Conservation (phyloP, 2,797 vertebrate species). For the Emys orbicularis region DNA sequence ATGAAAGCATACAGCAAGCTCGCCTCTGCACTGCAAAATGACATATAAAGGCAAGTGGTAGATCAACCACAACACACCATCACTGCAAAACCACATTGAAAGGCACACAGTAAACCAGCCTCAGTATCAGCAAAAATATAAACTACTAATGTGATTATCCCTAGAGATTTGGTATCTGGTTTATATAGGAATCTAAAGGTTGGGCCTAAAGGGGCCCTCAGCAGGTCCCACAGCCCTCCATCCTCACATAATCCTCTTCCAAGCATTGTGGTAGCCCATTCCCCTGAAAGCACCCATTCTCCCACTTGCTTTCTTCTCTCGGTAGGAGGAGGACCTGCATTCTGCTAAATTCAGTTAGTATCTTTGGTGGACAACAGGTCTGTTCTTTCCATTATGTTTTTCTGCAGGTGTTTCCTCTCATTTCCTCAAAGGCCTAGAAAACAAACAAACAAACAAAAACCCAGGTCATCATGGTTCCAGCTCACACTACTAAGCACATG, state of each 20-base stretch:
- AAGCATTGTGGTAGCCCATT: background rate
- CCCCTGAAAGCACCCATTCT: background rate
- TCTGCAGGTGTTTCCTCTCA: background rate
- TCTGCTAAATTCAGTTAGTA: background rate
- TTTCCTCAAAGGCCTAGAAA: conserved; percentile 4
- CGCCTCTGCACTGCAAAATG: background rate
- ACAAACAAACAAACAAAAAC: background rate
- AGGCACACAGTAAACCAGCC: conserved; percentile 30
- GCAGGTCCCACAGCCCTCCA: background rate
- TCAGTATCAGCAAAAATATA: conserved; percentile 44
- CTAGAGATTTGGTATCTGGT: conserved; percentile 26
- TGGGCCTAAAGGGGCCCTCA: background rate
- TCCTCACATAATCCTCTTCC: background rate
- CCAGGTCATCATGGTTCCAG: conserved; percentile 30
- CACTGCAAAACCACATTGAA: conserved; percentile 34
- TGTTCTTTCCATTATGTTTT: background rate
- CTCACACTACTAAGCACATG: background rate
- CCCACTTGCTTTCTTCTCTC: background rate
- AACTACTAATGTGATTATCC: conserved; percentile 61
- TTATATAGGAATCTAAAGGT: conserved; percentile 25
- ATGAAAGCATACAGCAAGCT: conserved; percentile 28
- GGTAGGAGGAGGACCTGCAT: background rate
- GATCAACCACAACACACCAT: background rate
- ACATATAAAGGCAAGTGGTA: background rate
- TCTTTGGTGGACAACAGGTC: background rate